Percentiles rank a stretch among this genome's conserved stretches.
Evolutionary conservation across 1,140 invertebrate genomes (phyloP).

Genomic region (Mya arenaria): DNA sequence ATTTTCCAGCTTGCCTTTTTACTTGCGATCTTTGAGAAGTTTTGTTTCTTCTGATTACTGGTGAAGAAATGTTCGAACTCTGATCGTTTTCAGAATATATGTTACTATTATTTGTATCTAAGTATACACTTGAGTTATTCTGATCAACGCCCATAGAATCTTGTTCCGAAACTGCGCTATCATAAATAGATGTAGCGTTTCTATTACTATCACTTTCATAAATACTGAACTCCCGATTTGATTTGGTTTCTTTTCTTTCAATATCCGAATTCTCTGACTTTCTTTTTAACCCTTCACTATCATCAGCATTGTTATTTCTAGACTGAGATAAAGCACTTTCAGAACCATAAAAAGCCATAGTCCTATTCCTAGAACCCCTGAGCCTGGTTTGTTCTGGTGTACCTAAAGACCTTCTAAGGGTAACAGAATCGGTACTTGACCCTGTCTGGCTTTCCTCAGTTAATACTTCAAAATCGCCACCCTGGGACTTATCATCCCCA

Average conservation of each 20-base stretch:
- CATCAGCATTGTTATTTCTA: no score
- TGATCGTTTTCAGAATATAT: no score
- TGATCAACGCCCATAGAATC: neutral
- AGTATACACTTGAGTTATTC: neutral
- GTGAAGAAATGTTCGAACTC: neutral
- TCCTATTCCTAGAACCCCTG: neutral
- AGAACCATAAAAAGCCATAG: neutral
- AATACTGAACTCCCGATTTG: neutral
- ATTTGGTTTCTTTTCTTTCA: no score
- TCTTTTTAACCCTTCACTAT: neutral
- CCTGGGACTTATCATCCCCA: conserved; percentile 20
- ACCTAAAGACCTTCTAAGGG: neutral
- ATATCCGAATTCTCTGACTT: neutral
- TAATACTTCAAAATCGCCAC: no score
- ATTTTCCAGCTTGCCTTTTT: no score
- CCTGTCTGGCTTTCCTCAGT: neutral
- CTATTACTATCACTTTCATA: neutral
- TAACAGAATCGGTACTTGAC: conserved; percentile 14
- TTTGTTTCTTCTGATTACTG: no score
- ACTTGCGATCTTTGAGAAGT: no score
- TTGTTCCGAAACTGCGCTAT: neutral
- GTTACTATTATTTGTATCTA: no score
- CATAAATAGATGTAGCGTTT: neutral
- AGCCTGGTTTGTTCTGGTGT: neutral
- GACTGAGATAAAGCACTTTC: no score